These are phyloP conservation scores for Oryzias woworae DNA, from an alignment of 2,113 vertebrate species.

Conservation along the genomic window DNA sequence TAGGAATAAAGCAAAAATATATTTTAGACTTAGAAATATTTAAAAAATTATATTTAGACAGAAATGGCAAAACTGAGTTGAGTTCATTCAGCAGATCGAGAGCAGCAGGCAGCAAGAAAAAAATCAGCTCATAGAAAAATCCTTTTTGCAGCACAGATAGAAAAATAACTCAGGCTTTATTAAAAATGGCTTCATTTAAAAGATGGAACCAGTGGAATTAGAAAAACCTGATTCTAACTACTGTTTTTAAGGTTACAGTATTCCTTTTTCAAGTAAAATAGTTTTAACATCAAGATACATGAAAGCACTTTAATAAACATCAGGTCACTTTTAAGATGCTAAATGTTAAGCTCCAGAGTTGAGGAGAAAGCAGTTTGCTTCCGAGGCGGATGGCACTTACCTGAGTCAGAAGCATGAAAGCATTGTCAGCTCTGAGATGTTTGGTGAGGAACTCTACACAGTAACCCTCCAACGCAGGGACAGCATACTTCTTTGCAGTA, in stretches of 20 bases:
- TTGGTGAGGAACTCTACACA: conserved; percentile 95
- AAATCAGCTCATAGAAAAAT: conserved; percentile 29
- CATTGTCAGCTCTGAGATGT: conserved; percentile 91
- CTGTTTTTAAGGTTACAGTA: neutral
- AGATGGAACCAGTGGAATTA: neutral
- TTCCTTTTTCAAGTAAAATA: neutral
- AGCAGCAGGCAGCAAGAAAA: conserved; percentile 24
- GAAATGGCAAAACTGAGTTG: neutral
- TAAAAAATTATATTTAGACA: neutral
- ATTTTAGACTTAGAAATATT: neutral
- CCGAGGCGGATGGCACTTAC: conserved; percentile 55
- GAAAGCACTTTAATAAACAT: too few relatives aligned
- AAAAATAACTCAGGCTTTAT: conserved; percentile 1
- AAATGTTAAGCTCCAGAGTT: too few relatives aligned
- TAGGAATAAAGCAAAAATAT: neutral
- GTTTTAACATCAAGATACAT: too few relatives aligned
- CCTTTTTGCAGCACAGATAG: neutral
- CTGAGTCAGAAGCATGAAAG: conserved; percentile 95
- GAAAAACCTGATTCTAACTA: neutral
- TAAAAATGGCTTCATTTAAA: conserved; percentile 10
- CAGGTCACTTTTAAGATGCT: neutral
- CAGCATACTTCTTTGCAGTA: conserved; percentile 92
- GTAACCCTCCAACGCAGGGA: conserved; percentile 88
- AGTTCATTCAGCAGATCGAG: neutral
- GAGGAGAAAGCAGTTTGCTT: neutral